A percentile compares a stretch with the other conserved stretches of the same genome.
phyloP scores from a whole-genome alignment of 2,113 vertebrate genomes.

The Mola mola region DNA sequence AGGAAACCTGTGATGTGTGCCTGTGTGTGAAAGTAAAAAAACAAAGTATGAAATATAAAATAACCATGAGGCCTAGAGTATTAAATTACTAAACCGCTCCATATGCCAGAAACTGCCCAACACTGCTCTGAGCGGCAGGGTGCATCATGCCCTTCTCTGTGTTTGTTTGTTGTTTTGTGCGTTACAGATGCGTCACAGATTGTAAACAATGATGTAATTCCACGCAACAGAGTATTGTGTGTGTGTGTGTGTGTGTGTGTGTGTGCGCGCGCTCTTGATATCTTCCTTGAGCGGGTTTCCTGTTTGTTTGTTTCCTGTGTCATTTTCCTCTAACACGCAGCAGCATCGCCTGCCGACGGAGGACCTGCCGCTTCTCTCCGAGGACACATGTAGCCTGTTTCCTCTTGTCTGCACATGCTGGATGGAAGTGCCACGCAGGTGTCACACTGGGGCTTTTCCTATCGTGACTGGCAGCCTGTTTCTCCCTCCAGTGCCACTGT shows the following conservation, averaged over 20 bases:
- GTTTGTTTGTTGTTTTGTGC: neutral
- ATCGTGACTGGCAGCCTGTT: conserved; percentile 36
- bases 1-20: neutral
- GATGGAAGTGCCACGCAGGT: conserved; percentile 39
- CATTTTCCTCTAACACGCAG: conserved; percentile 11
- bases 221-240: conserved; percentile 6
- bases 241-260: too few species aligned
- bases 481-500: conserved; percentile 19
- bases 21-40: neutral
- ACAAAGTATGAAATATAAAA: neutral
- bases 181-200: conserved; percentile 16
- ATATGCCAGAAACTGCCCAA: neutral
- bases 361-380: conserved; percentile 8
- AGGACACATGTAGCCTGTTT: conserved; percentile 39
- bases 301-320: conserved; percentile 26
- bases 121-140: neutral
- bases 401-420: conserved; percentile 45
- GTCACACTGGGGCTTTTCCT: conserved; percentile 39
- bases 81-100: too few species aligned
- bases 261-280: neutral
- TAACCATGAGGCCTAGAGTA: too few species aligned
- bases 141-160: neutral
- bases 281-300: neutral
- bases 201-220: conserved; percentile 24
- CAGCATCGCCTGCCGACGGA: neutral